Evolutionary conservation across 1,140 invertebrate genomes (phyloP), one percentile per base, ranked within the genome.

Genomic region (Tribolium madens): DNA sequence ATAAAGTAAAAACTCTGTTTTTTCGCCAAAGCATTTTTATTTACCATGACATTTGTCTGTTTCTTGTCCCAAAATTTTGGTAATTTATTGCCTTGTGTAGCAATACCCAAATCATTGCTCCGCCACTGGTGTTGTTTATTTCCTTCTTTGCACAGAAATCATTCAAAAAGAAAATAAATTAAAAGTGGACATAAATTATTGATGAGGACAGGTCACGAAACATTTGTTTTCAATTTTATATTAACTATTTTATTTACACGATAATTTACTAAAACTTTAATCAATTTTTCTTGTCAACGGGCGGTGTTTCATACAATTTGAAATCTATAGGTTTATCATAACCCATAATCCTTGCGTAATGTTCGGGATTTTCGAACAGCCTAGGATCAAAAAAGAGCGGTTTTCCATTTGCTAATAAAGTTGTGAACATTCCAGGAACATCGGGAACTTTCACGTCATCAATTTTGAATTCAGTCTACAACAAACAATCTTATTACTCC

Each of bases 311-410:
- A 74, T 76, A 85, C n/a, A 93, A 80, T 86, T 92, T 91, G 73
- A 95, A 93, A 86, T 97, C 93, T 36, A 97, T 87, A 4, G 95
- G 96, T 85, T 96, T 95, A 83, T 98, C 95, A 84, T 93, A 97
- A 1, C 95, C 95, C 93, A 98, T 95, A 48, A 98, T 91, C 81
- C 91, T 91, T 33, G 89, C 91, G 87, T 95, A 97, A 85, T 96
- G 92, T 72, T 89, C 83, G 0, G 90, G 87, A 78, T 94, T 88
- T 4, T 87, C 84, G 81, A 97, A 97, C 10, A 88, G 83, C 1
- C 87, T 85, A 0, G 91, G 87, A 84, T 95, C 93, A 9, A 97
- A 87, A 83, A 97, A 96, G 0, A 97, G 81, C 0, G 95, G 90
- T 7, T 85, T 89, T 7, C 90, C 89, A 81, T 93, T 93, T 0